Conservation (phyloP, 2,797 vertebrate genomes). For the Neosilurus hyrtlii region DNA sequence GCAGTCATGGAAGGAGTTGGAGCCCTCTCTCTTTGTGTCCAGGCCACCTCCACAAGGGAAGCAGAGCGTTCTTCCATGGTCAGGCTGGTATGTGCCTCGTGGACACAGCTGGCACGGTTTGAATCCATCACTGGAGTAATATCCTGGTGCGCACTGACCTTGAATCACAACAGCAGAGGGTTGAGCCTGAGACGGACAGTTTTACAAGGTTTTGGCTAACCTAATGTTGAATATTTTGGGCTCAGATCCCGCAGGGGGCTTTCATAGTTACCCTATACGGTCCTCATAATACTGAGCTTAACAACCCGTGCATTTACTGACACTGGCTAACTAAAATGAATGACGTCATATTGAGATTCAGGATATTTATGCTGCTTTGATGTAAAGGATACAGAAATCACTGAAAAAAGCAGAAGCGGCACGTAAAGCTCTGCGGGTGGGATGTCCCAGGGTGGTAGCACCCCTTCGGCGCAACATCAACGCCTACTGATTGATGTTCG, state of each 20-base stretch:
- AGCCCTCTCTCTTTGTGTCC: slow-evolving; percentile 86
- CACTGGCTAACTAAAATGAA: background rate
- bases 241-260: background rate
- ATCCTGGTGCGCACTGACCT: slow-evolving; percentile 93
- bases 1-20: slow-evolving; percentile 93
- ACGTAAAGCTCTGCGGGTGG: too few relatives aligned
- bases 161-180: slow-evolving; percentile 28
- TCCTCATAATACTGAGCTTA: background rate
- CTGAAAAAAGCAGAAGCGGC: too few relatives aligned
- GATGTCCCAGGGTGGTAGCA: too few relatives aligned
- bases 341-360: too few relatives aligned
- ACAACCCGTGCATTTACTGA: background rate
- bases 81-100: slow-evolving; percentile 88
- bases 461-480: too few relatives aligned
- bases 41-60: slow-evolving; percentile 92
- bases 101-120: slow-evolving; percentile 90
- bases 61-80: slow-evolving; percentile 87
- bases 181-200: background rate
- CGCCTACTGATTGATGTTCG: too few relatives aligned
- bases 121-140: slow-evolving; percentile 88
- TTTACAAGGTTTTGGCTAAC: background rate
- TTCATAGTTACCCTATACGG: background rate
- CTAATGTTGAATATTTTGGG: background rate
- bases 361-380: too few relatives aligned
- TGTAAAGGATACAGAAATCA: too few relatives aligned